These are phyloP conservation scores for Pteruthius melanotis DNA, from an alignment of 2,113 vertebrate genomes.

Conservation along the genomic window DNA sequence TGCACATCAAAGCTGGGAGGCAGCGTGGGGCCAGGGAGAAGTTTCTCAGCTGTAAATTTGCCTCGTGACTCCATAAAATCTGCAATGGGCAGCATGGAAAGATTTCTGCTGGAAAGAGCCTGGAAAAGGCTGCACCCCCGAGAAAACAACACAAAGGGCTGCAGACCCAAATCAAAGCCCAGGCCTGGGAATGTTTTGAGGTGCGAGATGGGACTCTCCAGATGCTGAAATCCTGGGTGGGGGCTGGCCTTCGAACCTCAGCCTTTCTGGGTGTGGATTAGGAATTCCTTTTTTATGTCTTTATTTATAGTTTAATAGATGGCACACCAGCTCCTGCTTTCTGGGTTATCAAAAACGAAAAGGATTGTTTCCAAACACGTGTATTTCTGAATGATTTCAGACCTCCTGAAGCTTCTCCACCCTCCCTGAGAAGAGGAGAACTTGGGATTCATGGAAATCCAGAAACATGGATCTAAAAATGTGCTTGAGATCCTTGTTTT, in stretches of 20 bases:
- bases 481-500: rapidly evolving
- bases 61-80: neutral
- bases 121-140: neutral
- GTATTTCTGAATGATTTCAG: neutral
- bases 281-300: neutral
- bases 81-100: neutral
- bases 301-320: neutral
- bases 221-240: neutral
- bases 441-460: rapidly evolving
- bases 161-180: neutral
- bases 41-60: neutral
- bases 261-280: neutral
- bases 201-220: neutral
- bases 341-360: neutral
- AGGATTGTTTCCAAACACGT: rapidly evolving
- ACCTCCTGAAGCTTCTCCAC: neutral
- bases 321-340: neutral
- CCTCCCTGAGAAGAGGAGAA: neutral
- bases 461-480: rapidly evolving
- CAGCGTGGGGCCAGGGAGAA: neutral
- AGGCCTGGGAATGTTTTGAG: neutral
- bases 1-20: neutral
- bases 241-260: neutral
- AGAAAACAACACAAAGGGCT: neutral
- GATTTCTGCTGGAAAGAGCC: neutral